Conservation (phyloP, 2,888 invertebrate genomes). For the Drosophila colorata region DNA sequence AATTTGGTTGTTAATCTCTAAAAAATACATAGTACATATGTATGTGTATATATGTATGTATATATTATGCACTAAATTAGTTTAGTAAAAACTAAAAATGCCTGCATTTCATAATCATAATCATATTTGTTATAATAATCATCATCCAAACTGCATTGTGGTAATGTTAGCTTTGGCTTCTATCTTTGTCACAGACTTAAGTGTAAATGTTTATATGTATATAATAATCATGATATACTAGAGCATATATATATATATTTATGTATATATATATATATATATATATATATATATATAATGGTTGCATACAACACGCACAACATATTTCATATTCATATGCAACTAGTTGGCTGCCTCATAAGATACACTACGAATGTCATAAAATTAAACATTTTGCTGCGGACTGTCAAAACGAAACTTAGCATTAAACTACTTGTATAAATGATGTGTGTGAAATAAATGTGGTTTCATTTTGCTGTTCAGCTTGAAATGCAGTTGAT, state of each 20-base stretch:
- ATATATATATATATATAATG: slow-evolving; percentile 4
- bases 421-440: neutral
- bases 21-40: slow-evolving; percentile 47
- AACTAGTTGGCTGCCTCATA: slow-evolving; percentile 31
- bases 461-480: slow-evolving; percentile 3
- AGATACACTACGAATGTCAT: slow-evolving; percentile 29
- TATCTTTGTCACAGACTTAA: slow-evolving; percentile 24
- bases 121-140: slow-evolving; percentile 4
- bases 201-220: slow-evolving; percentile 14
- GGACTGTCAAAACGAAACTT: slow-evolving; percentile 10
- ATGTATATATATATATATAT: slow-evolving; percentile 13
- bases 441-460: slow-evolving; percentile 1
- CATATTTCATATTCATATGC: slow-evolving; percentile 23
- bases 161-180: slow-evolving; percentile 36
- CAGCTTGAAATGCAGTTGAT: slow-evolving; percentile 37
- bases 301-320: slow-evolving; percentile 4
- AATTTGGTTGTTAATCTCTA: slow-evolving; percentile 51
- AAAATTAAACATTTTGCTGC: slow-evolving; percentile 13
- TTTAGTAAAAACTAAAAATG: slow-evolving; percentile 43
- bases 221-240: slow-evolving; percentile 27
- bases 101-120: slow-evolving; percentile 38
- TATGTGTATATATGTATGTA: slow-evolving; percentile 26
- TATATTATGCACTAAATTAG: slow-evolving; percentile 28
- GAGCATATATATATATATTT: slow-evolving; percentile 9
- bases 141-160: slow-evolving; percentile 25